Evolutionary conservation across 2,797 vertebrate species (phyloP).

Genomic region (Cyclopterus lumpus): DNA sequence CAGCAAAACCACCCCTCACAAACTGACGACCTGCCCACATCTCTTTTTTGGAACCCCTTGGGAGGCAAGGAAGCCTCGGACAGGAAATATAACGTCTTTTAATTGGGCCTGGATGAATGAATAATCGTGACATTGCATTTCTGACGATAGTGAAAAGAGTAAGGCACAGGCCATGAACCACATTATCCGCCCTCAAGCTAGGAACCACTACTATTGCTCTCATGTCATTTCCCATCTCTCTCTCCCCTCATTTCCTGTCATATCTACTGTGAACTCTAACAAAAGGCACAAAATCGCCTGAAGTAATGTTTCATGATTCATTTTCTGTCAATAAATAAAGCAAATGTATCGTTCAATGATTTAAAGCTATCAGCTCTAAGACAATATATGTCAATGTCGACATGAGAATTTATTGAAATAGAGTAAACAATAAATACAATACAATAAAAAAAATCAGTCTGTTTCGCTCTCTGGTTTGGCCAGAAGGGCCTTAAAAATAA

Average conservation of each 20-base stretch:
- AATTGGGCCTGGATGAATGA: not conserved
- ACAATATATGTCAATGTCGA: not conserved
- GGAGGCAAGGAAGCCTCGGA: not conserved
- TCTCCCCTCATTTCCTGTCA: not conserved
- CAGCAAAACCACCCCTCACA: conserved; percentile 12
- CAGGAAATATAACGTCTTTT: not conserved
- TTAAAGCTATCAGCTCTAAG: not conserved
- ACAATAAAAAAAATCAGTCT: not conserved
- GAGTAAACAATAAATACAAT: not conserved
- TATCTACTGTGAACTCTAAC: not conserved
- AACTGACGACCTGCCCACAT: conserved; percentile 17
- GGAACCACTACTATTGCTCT: not conserved
- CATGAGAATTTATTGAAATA: not conserved
- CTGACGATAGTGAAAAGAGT: not conserved
- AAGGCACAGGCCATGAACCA: not conserved
- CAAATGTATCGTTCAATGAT: conserved; percentile 3
- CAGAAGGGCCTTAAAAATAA: conserved; percentile 64
- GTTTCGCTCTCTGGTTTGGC: conserved; percentile 27
- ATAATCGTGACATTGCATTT: not conserved
- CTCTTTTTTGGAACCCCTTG: conserved; percentile 5
- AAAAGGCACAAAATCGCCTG: conserved; percentile 5
- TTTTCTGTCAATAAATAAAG: conserved; percentile 10
- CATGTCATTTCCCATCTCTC: not conserved
- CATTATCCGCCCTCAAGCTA: not conserved
- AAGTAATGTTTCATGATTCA: not conserved